Conservation (phyloP, 2,113 vertebrate species). For the Eudyptes chrysolophus region DNA sequence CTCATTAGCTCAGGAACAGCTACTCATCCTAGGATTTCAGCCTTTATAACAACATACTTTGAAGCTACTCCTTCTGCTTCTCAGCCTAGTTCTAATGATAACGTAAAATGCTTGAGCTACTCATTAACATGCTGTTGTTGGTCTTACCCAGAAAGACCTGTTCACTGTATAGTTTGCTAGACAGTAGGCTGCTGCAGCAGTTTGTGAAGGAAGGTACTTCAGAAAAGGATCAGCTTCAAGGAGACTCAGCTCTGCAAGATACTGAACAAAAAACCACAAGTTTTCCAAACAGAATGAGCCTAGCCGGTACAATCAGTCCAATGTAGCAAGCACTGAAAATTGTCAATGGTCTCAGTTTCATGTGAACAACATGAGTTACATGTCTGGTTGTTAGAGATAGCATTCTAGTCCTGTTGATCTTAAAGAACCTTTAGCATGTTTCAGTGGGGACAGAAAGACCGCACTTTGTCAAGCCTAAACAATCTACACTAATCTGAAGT, state of each 20-base stretch:
- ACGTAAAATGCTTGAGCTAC: background rate
- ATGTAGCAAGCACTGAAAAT: background rate
- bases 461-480: background rate
- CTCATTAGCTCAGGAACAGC: background rate
- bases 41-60: background rate
- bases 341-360: rapidly evolving
- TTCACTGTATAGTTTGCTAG: conserved; percentile 88
- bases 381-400: background rate
- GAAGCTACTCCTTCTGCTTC: background rate
- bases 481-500: background rate
- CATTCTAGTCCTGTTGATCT: background rate
- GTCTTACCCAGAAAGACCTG: conserved; percentile 82
- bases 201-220: conserved; percentile 84
- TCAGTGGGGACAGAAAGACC: background rate
- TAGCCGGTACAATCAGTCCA: background rate
- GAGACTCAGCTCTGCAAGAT: conserved; percentile 88
- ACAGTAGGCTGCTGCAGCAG: conserved; percentile 89
- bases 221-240: conserved; percentile 88
- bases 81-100: background rate
- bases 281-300: background rate
- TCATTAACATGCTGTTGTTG: background rate
- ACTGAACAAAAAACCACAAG: conserved; percentile 67
- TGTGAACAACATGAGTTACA: background rate
- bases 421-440: background rate
- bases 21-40: background rate